Evolutionary conservation across 2,113 vertebrate genomes (phyloP), one percentile per base, ranked within the genome.

Genomic region (Oreotragus oreotragus): DNA sequence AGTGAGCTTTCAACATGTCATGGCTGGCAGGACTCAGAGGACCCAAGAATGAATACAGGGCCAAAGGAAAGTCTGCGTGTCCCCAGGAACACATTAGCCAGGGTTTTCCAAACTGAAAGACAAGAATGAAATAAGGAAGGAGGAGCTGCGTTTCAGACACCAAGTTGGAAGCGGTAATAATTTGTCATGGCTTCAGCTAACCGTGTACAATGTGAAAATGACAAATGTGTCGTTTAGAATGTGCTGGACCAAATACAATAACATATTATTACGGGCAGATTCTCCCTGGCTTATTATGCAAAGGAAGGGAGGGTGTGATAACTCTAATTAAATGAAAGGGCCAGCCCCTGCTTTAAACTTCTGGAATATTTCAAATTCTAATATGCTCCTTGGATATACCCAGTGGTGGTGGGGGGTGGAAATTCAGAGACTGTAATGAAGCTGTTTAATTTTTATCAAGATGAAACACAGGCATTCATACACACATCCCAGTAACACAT

Each of bases 361-460:
- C 66, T 5, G 51, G 94, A 90, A 49, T 62, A 58, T 97, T 97
- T 98, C 96, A 98, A 89, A 94, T 62, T 43, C 55, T 94, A 64
- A 88, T 76, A 60, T 83, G 97, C 92, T 98, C 95, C 89, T 87
- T 73, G 96, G 97, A 64, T 97, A 98, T 94, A 62, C 86, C 73
- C 90, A 76, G 39, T 0, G 1, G 39, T 76, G 39, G 39, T 3
- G 23, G 12, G 6, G 23, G 12, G 9, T 85, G 96, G 97, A 94
- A 25, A 94, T 96, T 94, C 96, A 94, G 80, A 97, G 96, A 94
- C 87, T 88, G 85, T 96, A 97, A 98, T 51, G 96, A 98, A 98
- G 90, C 66, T 33, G 79, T 97, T 98, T 98, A 93, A 97, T 97
- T 98, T 97, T 96, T 96, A 97, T 93, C 11, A 28, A 97, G 96